Conservation (phyloP, 2,113 vertebrate genomes). For the Misgurnus mizolepis region DNA sequence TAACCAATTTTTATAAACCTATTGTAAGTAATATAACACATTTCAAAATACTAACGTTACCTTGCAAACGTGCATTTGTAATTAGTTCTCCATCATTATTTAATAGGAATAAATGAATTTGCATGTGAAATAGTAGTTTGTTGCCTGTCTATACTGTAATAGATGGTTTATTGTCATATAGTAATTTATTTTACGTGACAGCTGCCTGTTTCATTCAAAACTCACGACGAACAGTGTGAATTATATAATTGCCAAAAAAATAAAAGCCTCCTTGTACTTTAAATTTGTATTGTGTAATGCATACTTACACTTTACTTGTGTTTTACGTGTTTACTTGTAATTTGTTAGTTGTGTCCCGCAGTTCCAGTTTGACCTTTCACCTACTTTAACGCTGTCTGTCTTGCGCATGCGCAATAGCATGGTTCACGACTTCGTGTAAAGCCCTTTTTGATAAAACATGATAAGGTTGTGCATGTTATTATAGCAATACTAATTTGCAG, state of each 20-base stretch:
- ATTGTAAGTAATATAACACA: not conserved
- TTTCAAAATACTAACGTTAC: not conserved
- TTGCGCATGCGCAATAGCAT: conserved; percentile 9
- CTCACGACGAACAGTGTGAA: too few species aligned
- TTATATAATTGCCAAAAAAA: not conserved
- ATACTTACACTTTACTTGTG: too few species aligned
- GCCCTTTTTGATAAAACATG: too few species aligned
- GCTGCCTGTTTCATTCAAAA: not conserved
- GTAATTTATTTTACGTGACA: not conserved
- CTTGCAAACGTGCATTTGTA: not conserved
- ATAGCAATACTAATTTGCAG: too few species aligned
- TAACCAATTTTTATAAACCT: not conserved
- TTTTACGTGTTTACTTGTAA: too few species aligned
- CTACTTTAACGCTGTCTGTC: conserved; percentile 1
- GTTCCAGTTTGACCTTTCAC: conserved; percentile 39
- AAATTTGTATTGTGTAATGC: not conserved
- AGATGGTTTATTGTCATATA: not conserved
- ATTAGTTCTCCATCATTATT: not conserved
- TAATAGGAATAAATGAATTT: not conserved
- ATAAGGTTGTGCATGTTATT: too few species aligned
- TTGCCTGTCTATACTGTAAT: not conserved
- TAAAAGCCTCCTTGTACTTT: not conserved
- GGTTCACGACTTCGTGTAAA: too few species aligned
- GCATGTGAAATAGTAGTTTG: too few species aligned
- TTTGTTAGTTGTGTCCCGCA: not conserved